Base-by-base conservation (phyloP, 1,140 invertebrate species). In the Drusus annulatus region DNA sequence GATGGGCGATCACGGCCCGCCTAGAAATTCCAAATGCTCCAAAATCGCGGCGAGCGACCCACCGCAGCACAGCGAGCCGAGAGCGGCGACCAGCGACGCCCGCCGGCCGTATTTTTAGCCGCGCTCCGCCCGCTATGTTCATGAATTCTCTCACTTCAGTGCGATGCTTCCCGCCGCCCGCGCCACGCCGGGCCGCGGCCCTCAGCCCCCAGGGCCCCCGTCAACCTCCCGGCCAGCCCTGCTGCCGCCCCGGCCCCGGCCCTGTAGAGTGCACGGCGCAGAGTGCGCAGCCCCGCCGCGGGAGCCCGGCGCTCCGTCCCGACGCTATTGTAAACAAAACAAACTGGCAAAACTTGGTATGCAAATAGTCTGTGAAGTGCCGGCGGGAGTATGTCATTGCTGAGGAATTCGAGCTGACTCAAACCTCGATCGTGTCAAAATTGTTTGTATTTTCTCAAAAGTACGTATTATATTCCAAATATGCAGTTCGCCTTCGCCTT, bases 241-340 rank as follows among this genome's bases (percentile, higher is more conserved):
- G 31, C 25, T 17, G n/a, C n/a, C n/a, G n/a, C n/a, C 28, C 65
- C n/a, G 3, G 31, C 28, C 0, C 17, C 7, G 4, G 23, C 23
- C 19, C 10, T 45, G 10, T 45, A 45, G 36, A 45, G 5, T 45
- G 36, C 7, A 45, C 36, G 1, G 8, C n/a, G n/a, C n/a, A n/a
- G n/a, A n/a, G n/a, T 45, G 36, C 36, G 5, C 51, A 63, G 36
- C 17, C 28, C 8, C 36, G 36, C 28, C 31, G 45, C 76, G 45
- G 76, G 19, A 45, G 16, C 56, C n/a, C 15, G 3, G 25, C 65
- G 16, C 31, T 23, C 17, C 45, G 17, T 36, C 17, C 63, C 31
- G 45, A 19, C 71, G 50, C 76, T 16, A 13, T 25, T 63, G 68
- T 73, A 80, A 80, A 80, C 78, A 80, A 80, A 80, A 74, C 56